phyloP scores from a whole-genome alignment of 1,140 invertebrate genomes.

The Drosophila repletoides region DNA sequence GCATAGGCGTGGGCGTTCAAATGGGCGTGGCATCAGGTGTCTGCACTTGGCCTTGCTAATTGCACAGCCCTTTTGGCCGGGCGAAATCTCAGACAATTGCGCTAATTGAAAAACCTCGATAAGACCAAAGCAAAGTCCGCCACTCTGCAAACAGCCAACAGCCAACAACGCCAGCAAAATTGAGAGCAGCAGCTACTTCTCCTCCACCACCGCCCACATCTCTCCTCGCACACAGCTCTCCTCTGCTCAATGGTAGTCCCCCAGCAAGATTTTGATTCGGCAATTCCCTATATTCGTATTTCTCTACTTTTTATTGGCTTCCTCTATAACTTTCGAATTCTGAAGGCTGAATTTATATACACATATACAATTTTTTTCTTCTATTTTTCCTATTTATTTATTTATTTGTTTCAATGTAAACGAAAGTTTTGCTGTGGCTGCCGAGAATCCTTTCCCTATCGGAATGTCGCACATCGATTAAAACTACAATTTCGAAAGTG shows the following conservation, averaged over 20 bases:
- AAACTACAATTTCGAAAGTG: conserved; percentile 24
- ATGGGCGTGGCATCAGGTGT: conserved; percentile 61
- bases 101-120: conserved; percentile 75
- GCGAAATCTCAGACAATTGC: conserved; percentile 77
- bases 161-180: no score
- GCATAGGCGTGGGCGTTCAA: background rate
- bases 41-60: conserved; percentile 77
- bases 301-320: no score
- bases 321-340: no score
- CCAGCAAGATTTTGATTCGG: no score
- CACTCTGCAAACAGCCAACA: no score
- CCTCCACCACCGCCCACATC: background rate
- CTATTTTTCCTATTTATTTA: background rate
- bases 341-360: no score
- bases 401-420: no score
- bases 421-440: no score
- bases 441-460: background rate
- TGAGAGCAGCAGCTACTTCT: background rate
- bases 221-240: background rate
- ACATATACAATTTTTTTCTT: no score
- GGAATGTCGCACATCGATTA: conserved; percentile 6
- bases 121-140: conserved; percentile 48
- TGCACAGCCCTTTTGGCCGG: conserved; percentile 65
- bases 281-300: no score
- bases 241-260: no score